Base-by-base conservation (phyloP, 2,113 vertebrate genomes). In the Ceyx cyanopectus region DNA sequence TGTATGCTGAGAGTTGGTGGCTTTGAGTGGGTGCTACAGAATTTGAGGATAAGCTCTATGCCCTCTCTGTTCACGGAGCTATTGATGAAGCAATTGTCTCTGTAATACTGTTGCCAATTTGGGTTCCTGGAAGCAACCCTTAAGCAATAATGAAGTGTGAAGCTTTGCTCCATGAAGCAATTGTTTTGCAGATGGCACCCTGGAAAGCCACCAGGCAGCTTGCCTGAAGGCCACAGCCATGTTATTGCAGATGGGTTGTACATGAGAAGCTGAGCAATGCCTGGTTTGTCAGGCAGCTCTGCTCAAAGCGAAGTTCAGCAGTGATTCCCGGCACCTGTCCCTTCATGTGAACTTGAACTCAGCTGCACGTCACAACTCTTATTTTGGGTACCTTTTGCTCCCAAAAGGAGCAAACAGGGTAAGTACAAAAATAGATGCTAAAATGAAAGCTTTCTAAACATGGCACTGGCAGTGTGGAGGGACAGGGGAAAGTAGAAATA, bases 151-250 rank as follows among this genome's bases (percentile, higher is more conserved):
- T 3, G 10, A 75, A 61, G 26, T 1, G 1, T 50, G n/a, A 57
- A 53, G 41, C 60, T 69, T 90, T 62, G 32, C 18, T 69, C 37
- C 2, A 1, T 19, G 27, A 50, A 82, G 37, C n/a, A 37, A 24
- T 7, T 24, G 29, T 14, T 54, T 16, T 14, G 30, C 24, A 46
- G 48, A 40, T 54, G 58, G 43, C 62, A 32, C 29, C 27, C 48
- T 0, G 0, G 67, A 56, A n/a, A 63, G 61, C 62, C 29, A 5
- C 19, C 2, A 53, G 51, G 40, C 48, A 82, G 34, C 14, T 67
- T 57, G 34, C 26, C 32, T 11, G 27, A 10, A 43, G 70, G 62
- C 46, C n/a, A 8, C 0, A 2, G n/a, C 41, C 5, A 0, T 14
- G 51, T 51, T 17, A 2, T 1, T 67, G n/a, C 24, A 22, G 29